Evolutionary conservation across 2,888 invertebrate genomes (phyloP).

Genomic region (Plagiodera versicolora): DNA sequence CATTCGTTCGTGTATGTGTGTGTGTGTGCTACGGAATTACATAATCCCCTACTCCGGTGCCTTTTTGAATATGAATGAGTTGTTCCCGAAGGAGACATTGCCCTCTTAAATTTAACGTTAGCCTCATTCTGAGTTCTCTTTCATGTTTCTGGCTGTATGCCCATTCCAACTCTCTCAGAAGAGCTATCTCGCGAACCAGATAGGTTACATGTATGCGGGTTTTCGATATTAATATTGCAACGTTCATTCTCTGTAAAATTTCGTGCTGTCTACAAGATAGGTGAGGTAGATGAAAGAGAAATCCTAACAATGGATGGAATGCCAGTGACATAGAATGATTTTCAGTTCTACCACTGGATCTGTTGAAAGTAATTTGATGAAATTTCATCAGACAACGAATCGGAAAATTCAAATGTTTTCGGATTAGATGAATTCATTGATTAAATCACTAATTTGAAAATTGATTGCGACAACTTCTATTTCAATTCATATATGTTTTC

Average conservation of each 20-base stretch:
- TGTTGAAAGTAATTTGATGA: too few species aligned
- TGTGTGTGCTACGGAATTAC: conserved; percentile 11
- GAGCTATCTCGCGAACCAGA: background rate
- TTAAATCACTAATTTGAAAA: too few species aligned
- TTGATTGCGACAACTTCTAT: too few species aligned
- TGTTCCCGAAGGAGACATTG: conserved; percentile 35
- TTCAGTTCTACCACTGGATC: too few species aligned
- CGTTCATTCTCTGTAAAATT: background rate
- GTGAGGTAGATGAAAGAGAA: too few species aligned
- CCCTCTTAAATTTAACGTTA: conserved; percentile 38
- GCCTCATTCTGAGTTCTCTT: conserved; percentile 36
- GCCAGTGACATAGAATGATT: too few species aligned
- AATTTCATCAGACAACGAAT: too few species aligned
- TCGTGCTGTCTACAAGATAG: background rate
- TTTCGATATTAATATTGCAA: conserved; percentile 3
- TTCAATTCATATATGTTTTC: too few species aligned
- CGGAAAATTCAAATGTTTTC: too few species aligned
- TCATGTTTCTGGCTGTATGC: conserved; percentile 32
- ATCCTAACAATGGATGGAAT: too few species aligned
- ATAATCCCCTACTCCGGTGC: conserved; percentile 19
- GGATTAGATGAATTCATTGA: too few species aligned
- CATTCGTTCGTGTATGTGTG: background rate
- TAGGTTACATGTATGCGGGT: conserved; percentile 1
- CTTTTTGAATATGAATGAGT: conserved; percentile 26
- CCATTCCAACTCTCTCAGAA: conserved; percentile 6